Evolutionary conservation across 1,140 invertebrate species (phyloP), one percentile per base, ranked within the genome.

Genomic region (Listronotus oregonensis): DNA sequence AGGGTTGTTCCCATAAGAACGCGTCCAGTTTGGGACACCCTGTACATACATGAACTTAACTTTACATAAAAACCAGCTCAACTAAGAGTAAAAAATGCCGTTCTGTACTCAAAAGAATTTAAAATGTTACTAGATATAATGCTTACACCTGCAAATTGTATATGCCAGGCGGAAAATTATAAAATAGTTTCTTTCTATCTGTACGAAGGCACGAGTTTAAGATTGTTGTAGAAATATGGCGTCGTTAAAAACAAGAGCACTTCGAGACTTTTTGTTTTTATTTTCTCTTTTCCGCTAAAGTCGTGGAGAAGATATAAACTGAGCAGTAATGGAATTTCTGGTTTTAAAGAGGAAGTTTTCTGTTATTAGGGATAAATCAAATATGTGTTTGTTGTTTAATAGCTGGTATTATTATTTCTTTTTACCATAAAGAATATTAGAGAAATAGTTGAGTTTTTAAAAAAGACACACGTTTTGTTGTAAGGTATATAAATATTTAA

Each of bases 191-290:
- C 56, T 59, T 37, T 59, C 43, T 59, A 59, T 59, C 56, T 49
- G 32, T 37, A 43, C 14, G 27, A 43, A 59, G 43, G 56, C 56
- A 59, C 56, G 56, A 59, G 56, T 47, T 59, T 47, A 34, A 59
- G 56, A 59, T 59, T 59, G 56, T 56, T 39, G 11, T 8, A 40
- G 40, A 59, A 59, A 44, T 44, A 44, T 47, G 40, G 5, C 39
- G 32, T 59, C 56, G 56, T 59, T 59, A 59, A 59, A 59, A 59
- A 59, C 32, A 59, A 59, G 56, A 59, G 56, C 56, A 59, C 56
- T 59, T 59, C 32, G 14, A 31, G 46, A 47, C 12, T 59, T 59
- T 47, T 59, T 47, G 43, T 15, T 59, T 32, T 47, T 43, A 42
- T 46, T 47, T 57, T 40, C 40, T 39, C 40, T 40, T 59, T 59